Evolutionary conservation across 2,113 vertebrate species (phyloP), one percentile per base, ranked within the genome.

Genomic region (Pachypanchax playfairii): DNA sequence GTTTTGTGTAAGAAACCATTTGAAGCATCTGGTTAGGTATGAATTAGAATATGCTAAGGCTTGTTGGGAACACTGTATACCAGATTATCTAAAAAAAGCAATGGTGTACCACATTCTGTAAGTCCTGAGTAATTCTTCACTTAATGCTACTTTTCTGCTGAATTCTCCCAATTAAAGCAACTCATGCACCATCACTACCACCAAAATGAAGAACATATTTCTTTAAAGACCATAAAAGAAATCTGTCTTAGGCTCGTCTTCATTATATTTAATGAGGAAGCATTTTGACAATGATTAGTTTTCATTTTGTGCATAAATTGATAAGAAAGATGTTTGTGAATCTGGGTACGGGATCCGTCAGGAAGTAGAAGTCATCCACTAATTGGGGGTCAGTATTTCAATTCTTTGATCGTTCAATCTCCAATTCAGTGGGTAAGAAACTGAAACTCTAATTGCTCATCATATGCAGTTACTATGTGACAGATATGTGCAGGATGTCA

Each of bases 331-430:
- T 31, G 3, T 47, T 15, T 47, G 13, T 24, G 15, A 13, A n/a
- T 1, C 14, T 31, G 10, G 22, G 5, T 25, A 15, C 44, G 0
- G 4, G 6, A 15, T 10, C 8, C 5, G 14, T 13, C 46, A 48
- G 24, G 25, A 48, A n/a, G 46, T 17, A 48, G 25, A 18, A 49
- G 47, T 18, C 25, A 25, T 49, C 48, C 17, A 51, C 48, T 51
- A 51, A 51, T 31, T 33, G 48, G 28, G 2, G 22, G 44, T 25
- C 44, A 26, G 44, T 4, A 10, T 31, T 31, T 20, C 10, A 11
- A 11, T 49, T n/a, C 26, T n/a, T 29, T 29, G 28, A 20, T 51
- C 28, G 31, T 51, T n/a, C 8, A 15, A 24, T 11, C 26, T n/a
- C 11, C 28, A 5, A 11, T 13, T 31, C 28, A 20, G 9, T 3